A percentile compares a stretch with the other conserved stretches of the same genome.
Evolutionary conservation across 1,140 invertebrate species (phyloP).

Genomic region (Protaetia brevitarsis): DNA sequence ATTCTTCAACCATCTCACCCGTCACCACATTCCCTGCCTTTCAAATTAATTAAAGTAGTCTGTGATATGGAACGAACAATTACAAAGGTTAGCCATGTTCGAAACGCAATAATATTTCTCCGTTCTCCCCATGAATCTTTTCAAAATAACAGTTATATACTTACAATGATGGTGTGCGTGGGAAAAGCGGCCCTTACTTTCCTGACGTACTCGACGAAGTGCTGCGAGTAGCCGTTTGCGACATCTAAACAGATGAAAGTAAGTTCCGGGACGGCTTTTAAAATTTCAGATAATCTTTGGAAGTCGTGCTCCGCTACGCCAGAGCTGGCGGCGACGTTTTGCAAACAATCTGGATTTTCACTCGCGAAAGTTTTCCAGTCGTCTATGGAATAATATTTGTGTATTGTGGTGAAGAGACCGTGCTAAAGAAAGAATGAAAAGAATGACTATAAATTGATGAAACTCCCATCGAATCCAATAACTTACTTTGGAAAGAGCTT

Average conservation of each 20-base stretch:
- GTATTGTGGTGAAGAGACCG: conserved; percentile 87
- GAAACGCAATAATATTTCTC: too few species aligned
- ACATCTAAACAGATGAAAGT: conserved; percentile 90
- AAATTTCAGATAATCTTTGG: conserved; percentile 70
- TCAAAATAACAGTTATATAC: conserved; percentile 41
- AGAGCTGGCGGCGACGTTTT: conserved; percentile 81
- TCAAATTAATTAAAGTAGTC: too few species aligned
- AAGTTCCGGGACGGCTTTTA: conserved; percentile 67
- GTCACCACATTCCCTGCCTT: conserved; percentile 96
- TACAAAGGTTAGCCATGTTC: too few species aligned
- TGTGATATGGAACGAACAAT: too few species aligned
- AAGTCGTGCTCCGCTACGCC: conserved; percentile 83
- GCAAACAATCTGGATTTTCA: conserved; percentile 66
- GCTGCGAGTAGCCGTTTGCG: conserved; percentile 95
- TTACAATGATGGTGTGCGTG: conserved; percentile 86
- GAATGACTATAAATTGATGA: too few species aligned
- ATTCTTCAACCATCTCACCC: conserved; percentile 95
- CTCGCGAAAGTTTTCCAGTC: conserved; percentile 81
- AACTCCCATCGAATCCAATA: too few species aligned
- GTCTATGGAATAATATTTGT: conserved; percentile 86
- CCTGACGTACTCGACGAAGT: conserved; percentile 88
- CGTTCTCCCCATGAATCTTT: neutral
- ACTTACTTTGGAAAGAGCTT: conserved; percentile 74
- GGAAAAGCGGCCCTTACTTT: conserved; percentile 78
- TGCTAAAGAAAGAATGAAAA: too few species aligned